Evolutionary conservation across 2,888 invertebrate genomes (phyloP).

Genomic region (Digitonthophagus gazella): DNA sequence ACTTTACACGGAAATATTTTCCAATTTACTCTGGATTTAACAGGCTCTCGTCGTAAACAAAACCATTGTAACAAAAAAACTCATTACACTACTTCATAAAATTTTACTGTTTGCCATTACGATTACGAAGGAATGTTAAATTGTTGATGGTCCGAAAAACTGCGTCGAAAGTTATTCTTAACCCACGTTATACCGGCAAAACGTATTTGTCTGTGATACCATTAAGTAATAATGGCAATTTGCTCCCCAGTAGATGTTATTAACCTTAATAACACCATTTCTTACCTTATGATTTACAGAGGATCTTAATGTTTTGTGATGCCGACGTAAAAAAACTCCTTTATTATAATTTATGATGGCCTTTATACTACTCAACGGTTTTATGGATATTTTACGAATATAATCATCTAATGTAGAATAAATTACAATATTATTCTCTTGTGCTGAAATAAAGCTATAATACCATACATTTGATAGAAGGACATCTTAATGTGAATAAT

Average conservation of each 20-base stretch:
- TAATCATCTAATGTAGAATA: background rate
- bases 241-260: background rate
- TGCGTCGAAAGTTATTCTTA: too few species aligned
- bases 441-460: too few species aligned
- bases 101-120: background rate
- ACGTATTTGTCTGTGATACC: too few species aligned
- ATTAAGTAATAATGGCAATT: background rate
- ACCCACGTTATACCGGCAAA: background rate
- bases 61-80: background rate
- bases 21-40: background rate
- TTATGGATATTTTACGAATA: background rate
- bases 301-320: background rate
- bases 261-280: background rate
- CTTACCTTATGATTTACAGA: background rate
- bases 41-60: too few species aligned
- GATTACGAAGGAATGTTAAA: too few species aligned
- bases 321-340: background rate
- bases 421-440: too few species aligned
- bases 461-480: too few species aligned
- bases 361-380: background rate
- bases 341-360: background rate
- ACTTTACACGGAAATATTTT: background rate
- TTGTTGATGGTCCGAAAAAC: too few species aligned
- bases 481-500: background rate
- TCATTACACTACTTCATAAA: too few species aligned